A percentile compares a stretch with the other conserved stretches of the same genome.
Evolutionary conservation across 2,888 invertebrate species (phyloP).

Genomic region (Dicyrtoma fusca): DNA sequence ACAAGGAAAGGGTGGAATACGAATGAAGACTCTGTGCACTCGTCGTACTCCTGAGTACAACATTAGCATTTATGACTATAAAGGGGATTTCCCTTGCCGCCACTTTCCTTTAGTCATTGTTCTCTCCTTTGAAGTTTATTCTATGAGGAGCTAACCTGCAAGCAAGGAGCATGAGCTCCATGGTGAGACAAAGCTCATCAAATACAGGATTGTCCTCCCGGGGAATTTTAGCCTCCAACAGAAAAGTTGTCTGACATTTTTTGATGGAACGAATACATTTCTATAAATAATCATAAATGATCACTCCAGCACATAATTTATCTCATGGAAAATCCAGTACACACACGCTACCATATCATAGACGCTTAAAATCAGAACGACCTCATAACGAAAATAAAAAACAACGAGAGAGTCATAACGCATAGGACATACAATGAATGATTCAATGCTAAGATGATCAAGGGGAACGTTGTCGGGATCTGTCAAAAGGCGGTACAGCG

Average conservation of each 20-base stretch:
- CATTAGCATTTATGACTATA: constrained; percentile 15
- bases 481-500: constrained; percentile 65
- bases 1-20: too few species aligned
- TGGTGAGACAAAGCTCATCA: constrained; percentile 66
- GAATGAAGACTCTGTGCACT: too few species aligned
- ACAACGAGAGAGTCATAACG: background rate
- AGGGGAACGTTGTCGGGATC: constrained; percentile 67
- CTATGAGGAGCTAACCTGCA: constrained; percentile 57
- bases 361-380: too few species aligned
- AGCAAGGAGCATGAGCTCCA: constrained; percentile 67
- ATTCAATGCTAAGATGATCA: constrained; percentile 65
- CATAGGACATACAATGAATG: constrained; percentile 65
- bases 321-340: background rate
- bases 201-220: constrained; percentile 61
- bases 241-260: constrained; percentile 63
- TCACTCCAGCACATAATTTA: background rate
- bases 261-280: constrained; percentile 65
- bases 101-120: background rate
- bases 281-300: constrained; percentile 58
- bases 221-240: constrained; percentile 58
- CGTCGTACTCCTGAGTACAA: background rate
- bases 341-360: too few species aligned
- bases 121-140: constrained; percentile 7
- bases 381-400: background rate
- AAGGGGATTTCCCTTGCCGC: constrained; percentile 1